Percentiles rank a stretch among this genome's conserved stretches.
Evolutionary conservation across 2,113 vertebrate species (phyloP).

Genomic region (Thymallus thymallus): DNA sequence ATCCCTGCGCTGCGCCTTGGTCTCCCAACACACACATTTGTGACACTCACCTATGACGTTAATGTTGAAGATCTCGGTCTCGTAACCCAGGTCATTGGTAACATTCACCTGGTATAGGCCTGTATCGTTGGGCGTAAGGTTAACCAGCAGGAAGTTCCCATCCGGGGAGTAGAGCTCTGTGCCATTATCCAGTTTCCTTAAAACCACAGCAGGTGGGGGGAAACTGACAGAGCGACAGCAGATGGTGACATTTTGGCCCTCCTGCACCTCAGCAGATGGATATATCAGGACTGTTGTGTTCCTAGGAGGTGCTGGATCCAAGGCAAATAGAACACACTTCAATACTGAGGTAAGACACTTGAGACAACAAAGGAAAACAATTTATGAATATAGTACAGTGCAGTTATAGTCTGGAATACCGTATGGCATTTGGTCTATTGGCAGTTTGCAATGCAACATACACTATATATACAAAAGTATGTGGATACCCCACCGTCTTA

Average conservation of each 20-base stretch:
- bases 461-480: too few relatives aligned
- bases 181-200: slow-evolving; percentile 63
- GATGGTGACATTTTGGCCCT: slow-evolving; percentile 72
- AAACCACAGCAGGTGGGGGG: slow-evolving; percentile 54
- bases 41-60: slow-evolving; percentile 67
- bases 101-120: slow-evolving; percentile 74
- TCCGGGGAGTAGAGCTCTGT: slow-evolving; percentile 47
- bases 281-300: slow-evolving; percentile 64
- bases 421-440: too few relatives aligned
- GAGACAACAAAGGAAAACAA: neutral
- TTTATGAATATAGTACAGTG: neutral
- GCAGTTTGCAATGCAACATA: too few relatives aligned
- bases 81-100: slow-evolving; percentile 66
- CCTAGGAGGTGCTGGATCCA: slow-evolving; percentile 66
- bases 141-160: slow-evolving; percentile 66
- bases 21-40: too few relatives aligned
- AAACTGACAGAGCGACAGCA: slow-evolving; percentile 65
- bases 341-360: neutral
- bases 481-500: too few relatives aligned
- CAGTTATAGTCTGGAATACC: too few relatives aligned
- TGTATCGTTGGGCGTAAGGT: slow-evolving; percentile 63
- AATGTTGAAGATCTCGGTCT: slow-evolving; percentile 65
- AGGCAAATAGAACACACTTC: neutral
- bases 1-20: too few relatives aligned
- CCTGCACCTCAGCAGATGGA: slow-evolving; percentile 63